These are phyloP conservation scores for Danio rerio DNA, from an alignment of 2,113 vertebrate genomes.

Conservation along the genomic window GRCz12tu NC_133181.1:45744501-45745000, in stretches of 20 bases:
- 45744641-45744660: not conserved
- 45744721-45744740: not conserved
- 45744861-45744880: constrained; percentile 6
- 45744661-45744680: not conserved
- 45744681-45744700: constrained; percentile 4
- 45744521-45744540: too few relatives aligned
- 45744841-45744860: constrained; percentile 13
- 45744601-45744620: not conserved
- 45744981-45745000: not conserved
- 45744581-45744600: too few relatives aligned
- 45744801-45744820: not conserved
- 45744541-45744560: not conserved
- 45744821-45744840: constrained; percentile 1
- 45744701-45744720: not conserved
- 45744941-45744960: not conserved
- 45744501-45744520: too few relatives aligned
- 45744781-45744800: not conserved
- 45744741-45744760: not conserved
- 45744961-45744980: constrained; percentile 1
- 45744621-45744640: not conserved
- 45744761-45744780: not conserved
- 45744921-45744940: not conserved
- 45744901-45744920: not conserved
- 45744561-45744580: too few relatives aligned
- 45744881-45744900: not conserved